Conservation (phyloP, 1,140 invertebrate species). For the Carposina sasakii region DNA sequence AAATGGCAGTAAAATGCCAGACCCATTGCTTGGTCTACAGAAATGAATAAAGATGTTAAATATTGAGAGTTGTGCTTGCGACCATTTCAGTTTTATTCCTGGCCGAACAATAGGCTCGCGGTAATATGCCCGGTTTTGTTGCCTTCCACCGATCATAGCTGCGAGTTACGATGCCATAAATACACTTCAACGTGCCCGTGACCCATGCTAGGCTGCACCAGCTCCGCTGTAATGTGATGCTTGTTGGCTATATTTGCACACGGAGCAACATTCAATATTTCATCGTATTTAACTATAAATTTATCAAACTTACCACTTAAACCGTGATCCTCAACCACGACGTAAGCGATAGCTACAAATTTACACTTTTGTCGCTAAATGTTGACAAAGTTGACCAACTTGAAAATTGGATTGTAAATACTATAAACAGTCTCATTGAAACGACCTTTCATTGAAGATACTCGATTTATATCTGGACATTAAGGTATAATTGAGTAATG, state of each 20-base stretch:
- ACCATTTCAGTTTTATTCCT: constrained; percentile 56
- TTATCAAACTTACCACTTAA: no score
- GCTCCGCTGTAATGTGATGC: no score
- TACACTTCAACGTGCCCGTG: constrained; percentile 56
- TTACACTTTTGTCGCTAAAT: no score
- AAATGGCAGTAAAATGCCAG: constrained; percentile 28
- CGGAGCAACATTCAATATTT: no score
- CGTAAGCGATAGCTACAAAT: no score
- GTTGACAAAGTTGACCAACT: no score
- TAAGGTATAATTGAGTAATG: constrained; percentile 33
- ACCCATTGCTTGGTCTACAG: constrained; percentile 18
- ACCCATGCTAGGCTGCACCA: constrained; percentile 42
- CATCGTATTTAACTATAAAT: no score
- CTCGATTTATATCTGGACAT: no score
- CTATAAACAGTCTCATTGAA: constrained; percentile 10
- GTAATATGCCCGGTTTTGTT: constrained; percentile 48
- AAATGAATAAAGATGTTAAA: constrained; percentile 35
- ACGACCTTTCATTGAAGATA: no score
- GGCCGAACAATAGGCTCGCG: constrained; percentile 57
- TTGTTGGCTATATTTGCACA: no score
- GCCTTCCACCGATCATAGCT: constrained; percentile 48
- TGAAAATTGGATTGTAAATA: constrained; percentile 12
- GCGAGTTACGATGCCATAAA: constrained; percentile 67
- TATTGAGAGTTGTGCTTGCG: constrained; percentile 13
- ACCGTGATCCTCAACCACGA: no score